Percentiles rank a stretch among this genome's conserved stretches.
Conservation (phyloP, 2,797 vertebrate genomes). For the Tachyglossus aculeatus region DNA sequence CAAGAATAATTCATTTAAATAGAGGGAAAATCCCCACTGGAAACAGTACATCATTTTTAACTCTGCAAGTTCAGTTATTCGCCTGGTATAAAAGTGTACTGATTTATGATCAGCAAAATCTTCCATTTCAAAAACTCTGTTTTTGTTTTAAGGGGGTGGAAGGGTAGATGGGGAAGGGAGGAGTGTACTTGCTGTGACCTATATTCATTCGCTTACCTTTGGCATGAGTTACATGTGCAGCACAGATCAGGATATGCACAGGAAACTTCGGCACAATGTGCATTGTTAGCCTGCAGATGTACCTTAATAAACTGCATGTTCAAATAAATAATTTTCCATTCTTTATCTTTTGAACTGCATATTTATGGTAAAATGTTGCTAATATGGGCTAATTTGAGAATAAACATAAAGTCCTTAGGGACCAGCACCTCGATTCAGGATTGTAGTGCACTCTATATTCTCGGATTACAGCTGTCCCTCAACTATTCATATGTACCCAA, state of each 20-base stretch:
- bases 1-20: neutral
- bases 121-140: conserved; percentile 28
- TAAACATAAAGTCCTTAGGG: neutral
- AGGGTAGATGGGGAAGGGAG: neutral
- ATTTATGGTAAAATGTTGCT: conserved; percentile 11
- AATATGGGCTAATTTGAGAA: neutral
- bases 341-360: conserved; percentile 14
- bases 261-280: conserved; percentile 62
- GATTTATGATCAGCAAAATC: conserved; percentile 45
- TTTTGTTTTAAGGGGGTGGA: neutral
- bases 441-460: neutral
- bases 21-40: conserved; percentile 7
- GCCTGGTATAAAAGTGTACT: too few species aligned
- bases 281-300: conserved; percentile 52
- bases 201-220: conserved; percentile 41
- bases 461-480: neutral
- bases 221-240: conserved; percentile 33
- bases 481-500: neutral
- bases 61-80: too few species aligned
- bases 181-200: too few species aligned
- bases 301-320: conserved; percentile 40
- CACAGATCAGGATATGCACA: conserved; percentile 38
- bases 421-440: conserved; percentile 15
- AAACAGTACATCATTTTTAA: neutral
- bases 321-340: conserved; percentile 37